Percentiles rank a stretch among this genome's conserved stretches.
Conservation (phyloP, 2,888 invertebrate species). For the Neuroscelio doddi region DNA sequence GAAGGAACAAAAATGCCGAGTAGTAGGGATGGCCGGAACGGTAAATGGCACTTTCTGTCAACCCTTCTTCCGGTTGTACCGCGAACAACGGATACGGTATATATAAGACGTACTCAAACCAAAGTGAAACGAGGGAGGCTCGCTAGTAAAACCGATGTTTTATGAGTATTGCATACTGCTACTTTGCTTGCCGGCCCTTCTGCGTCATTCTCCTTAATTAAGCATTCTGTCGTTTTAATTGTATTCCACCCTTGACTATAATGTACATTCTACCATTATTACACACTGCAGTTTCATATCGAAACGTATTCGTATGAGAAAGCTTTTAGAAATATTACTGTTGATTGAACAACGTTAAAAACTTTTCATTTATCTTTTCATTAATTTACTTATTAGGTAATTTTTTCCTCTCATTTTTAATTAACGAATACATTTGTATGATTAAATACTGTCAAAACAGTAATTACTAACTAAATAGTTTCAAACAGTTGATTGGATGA, state of each 20-base stretch:
- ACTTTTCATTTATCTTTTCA: too few species aligned
- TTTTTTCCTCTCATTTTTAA: too few species aligned
- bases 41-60: slow-evolving; percentile 45
- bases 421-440: too few species aligned
- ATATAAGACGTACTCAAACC: slow-evolving; percentile 51
- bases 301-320: slow-evolving; percentile 1
- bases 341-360: too few species aligned
- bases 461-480: too few species aligned
- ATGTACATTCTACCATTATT: slow-evolving; percentile 40
- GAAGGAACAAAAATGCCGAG: slow-evolving; percentile 34
- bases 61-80: slow-evolving; percentile 43
- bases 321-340: slow-evolving; percentile 34
- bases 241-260: slow-evolving; percentile 49
- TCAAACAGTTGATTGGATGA: slow-evolving; percentile 31
- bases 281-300: slow-evolving; percentile 32
- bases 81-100: slow-evolving; percentile 42
- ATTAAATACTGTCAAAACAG: too few species aligned
- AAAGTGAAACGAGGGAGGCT: slow-evolving; percentile 47
- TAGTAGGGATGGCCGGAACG: slow-evolving; percentile 20
- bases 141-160: slow-evolving; percentile 58
- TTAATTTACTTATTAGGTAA: too few species aligned
- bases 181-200: slow-evolving; percentile 43
- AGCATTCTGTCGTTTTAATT: slow-evolving; percentile 65
- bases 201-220: slow-evolving; percentile 59
- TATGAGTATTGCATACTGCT: slow-evolving; percentile 60